Evolutionary conservation across 2,113 vertebrate species (phyloP).

Genomic region (Salvelinus alpinus): DNA sequence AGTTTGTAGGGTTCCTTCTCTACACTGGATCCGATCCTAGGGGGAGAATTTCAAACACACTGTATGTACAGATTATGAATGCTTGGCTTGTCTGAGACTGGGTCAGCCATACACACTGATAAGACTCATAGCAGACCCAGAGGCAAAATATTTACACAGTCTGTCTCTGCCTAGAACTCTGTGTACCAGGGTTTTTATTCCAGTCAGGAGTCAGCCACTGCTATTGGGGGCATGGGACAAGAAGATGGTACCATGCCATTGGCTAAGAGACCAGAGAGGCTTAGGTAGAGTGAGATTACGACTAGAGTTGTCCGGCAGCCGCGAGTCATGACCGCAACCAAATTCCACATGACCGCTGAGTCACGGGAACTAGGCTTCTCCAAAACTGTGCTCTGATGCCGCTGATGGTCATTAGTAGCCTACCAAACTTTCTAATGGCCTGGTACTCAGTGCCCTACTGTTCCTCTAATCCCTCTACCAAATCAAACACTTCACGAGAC

Average conservation of each 20-base stretch:
- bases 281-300: constrained; percentile 38
- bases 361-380: background rate
- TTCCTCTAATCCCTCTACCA: no score
- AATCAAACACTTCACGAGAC: no score
- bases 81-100: background rate
- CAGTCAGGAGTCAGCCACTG: background rate
- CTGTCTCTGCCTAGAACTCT: constrained; percentile 30
- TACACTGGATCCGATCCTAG: no score
- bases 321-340: constrained; percentile 16
- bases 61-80: background rate
- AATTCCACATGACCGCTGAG: background rate
- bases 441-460: no score
- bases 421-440: no score
- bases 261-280: constrained; percentile 10
- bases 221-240: background rate
- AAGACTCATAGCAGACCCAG: background rate
- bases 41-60: no score
- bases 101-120: background rate
- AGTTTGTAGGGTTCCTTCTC: no score
- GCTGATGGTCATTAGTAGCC: no score
- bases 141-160: constrained; percentile 35
- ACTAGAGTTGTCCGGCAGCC: constrained; percentile 58
- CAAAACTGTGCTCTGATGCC: no score
- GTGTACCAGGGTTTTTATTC: constrained; percentile 34
- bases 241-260: background rate